Evolutionary conservation across 2,888 invertebrate genomes (phyloP).

Genomic region (Lithosia quadra): DNA sequence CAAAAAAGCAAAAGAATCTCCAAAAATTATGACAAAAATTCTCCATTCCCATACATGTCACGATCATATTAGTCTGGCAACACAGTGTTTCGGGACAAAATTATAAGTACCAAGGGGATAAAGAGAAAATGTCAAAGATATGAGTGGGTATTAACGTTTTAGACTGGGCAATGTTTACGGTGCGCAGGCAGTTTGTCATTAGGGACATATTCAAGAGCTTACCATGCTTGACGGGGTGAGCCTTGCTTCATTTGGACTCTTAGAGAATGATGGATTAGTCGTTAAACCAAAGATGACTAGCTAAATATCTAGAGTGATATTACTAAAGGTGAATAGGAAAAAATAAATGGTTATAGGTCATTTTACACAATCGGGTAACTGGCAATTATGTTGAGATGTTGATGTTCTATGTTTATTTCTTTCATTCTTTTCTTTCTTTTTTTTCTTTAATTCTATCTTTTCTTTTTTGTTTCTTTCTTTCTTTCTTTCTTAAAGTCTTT

Average conservation of each 20-base stretch:
- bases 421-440: too few species aligned
- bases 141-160: slow-evolving; percentile 39
- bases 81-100: slow-evolving; percentile 29
- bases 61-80: slow-evolving; percentile 32
- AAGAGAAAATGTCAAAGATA: slow-evolving; percentile 41
- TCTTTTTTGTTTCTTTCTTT: too few species aligned
- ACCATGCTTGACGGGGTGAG: slow-evolving; percentile 11
- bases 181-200: slow-evolving; percentile 29
- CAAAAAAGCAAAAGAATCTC: neutral
- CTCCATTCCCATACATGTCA: slow-evolving; percentile 17
- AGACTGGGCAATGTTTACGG: slow-evolving; percentile 35
- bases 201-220: slow-evolving; percentile 29
- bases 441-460: too few species aligned
- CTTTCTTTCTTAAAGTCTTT: too few species aligned
- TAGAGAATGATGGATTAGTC: slow-evolving; percentile 19
- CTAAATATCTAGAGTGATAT: neutral
- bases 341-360: neutral
- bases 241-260: slow-evolving; percentile 12
- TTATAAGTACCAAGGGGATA: slow-evolving; percentile 28
- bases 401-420: too few species aligned
- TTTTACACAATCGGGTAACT: neutral
- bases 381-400: too few species aligned
- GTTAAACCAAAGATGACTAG: neutral
- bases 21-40: too few species aligned
- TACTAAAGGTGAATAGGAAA: neutral